Conservation (phyloP, 2,113 vertebrate genomes). For the Rousettus leschenaultii region DNA sequence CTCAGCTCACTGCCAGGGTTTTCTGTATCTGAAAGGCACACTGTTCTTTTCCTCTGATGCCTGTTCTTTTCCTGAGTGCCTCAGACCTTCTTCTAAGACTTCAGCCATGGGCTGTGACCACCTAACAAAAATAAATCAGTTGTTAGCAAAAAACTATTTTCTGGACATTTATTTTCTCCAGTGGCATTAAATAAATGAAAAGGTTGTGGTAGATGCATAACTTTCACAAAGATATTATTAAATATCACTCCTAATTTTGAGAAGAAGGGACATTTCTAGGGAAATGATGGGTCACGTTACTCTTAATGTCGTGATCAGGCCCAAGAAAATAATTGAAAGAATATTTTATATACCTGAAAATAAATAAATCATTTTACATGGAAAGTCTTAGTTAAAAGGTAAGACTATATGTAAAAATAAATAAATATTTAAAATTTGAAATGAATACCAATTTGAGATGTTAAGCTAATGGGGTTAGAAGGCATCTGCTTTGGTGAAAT, state of each 20-base stretch:
- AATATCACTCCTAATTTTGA: not conserved
- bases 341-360: not conserved
- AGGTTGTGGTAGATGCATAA: not conserved
- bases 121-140: too few species aligned
- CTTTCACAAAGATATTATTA: not conserved
- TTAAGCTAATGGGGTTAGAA: not conserved
- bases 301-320: not conserved
- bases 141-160: too few species aligned
- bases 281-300: not conserved
- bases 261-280: not conserved
- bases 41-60: not conserved
- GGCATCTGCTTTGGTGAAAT: not conserved
- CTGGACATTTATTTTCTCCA: not conserved
- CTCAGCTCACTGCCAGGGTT: accelerated
- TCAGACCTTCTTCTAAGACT: not conserved
- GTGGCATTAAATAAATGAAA: not conserved
- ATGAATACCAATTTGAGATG: not conserved
- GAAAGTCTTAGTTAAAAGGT: not conserved
- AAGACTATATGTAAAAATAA: not conserved
- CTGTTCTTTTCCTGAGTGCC: not conserved
- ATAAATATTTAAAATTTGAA: not conserved
- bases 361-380: not conserved
- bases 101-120: too few species aligned
- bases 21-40: not conserved
- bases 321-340: not conserved